Evolutionary conservation across 2,113 vertebrate species (phyloP), one percentile per base, ranked within the genome.

Genomic region (Lates calcarifer): DNA sequence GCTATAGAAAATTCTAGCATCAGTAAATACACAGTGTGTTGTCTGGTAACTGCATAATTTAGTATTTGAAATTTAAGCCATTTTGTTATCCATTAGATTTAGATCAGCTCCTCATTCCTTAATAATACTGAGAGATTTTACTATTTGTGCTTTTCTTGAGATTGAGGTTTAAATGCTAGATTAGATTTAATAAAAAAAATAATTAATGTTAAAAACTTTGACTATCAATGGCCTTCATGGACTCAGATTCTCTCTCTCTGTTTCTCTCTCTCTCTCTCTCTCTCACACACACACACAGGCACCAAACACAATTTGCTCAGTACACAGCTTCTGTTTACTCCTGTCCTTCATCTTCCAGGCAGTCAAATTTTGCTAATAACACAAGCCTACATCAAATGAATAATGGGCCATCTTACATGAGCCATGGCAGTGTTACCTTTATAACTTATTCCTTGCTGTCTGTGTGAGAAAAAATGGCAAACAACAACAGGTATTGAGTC

Each of bases 311-410:
- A 45, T 82, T 72, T 87, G 26, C 61, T 73, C 67, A 55, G 29
- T 43, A 43, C 58, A 37, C 43, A 74, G 67, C 20, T 41, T 67
- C 35, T 68, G 49, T 85, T 86, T 82, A 77, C 83, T 77, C 45
- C 29, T 76, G 56, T 77, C 81, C 39, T 74, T 79, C 64, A 39
- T 81, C 61, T 65, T 63, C 39, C 33, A 66, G 85, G 68, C 35
- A 74, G 75, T 39, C n/a, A 41, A 31, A 76, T 67, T 60, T 74
- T 77, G 67, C 53, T 79, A 66, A 64, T 74, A 76, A 86, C 79
- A 77, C 45, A 29, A 64, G 55, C 45, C 41, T 81, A 64, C 71
- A 71, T 58, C 53, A 35, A 60, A 76, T 69, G 69, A 87, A 67
- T 81, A 77, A 63, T 78, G 77, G 24, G n/a, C 57, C 20, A 20